A percentile compares a stretch with the other conserved stretches of the same genome.
These are phyloP conservation scores for Ophion costatus DNA, from an alignment of 2,888 invertebrate genomes.

Conservation along the genomic window DNA sequence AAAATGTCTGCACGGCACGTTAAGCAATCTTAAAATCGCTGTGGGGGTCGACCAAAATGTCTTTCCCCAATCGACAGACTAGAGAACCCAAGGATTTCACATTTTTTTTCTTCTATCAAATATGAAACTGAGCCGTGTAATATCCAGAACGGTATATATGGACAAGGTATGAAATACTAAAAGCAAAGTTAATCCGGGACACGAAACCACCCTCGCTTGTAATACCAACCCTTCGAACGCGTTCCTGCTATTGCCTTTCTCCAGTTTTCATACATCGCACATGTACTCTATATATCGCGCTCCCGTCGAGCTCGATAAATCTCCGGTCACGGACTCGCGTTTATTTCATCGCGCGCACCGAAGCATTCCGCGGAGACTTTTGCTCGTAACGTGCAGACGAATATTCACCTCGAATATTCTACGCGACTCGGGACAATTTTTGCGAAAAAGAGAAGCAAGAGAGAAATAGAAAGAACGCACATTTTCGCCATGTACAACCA, in stretches of 20 bases:
- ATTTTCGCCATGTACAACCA: too few relatives aligned
- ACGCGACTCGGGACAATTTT: not conserved
- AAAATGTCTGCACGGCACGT: too few relatives aligned
- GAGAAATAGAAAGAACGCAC: too few relatives aligned
- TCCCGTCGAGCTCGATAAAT: slow-evolving; percentile 67
- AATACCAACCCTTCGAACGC: slow-evolving; percentile 50
- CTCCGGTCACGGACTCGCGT: slow-evolving; percentile 61
- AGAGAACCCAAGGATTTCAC: too few relatives aligned
- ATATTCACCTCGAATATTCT: not conserved
- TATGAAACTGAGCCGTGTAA: slow-evolving; percentile 26
- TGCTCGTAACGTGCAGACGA: not conserved
- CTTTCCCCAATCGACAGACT: too few relatives aligned
- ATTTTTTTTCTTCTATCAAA: not conserved
- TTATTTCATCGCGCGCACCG: slow-evolving; percentile 53
- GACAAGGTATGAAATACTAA: slow-evolving; percentile 35
- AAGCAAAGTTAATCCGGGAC: slow-evolving; percentile 36
- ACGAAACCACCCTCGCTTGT: slow-evolving; percentile 29
- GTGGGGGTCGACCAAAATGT: too few relatives aligned
- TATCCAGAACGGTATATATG: slow-evolving; percentile 14
- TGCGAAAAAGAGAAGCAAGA: not conserved
- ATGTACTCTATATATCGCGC: not conserved
- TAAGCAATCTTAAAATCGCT: too few relatives aligned
- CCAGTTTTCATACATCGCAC: slow-evolving; percentile 14
- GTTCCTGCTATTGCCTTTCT: not conserved
- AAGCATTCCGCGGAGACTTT: slow-evolving; percentile 32